Evolutionary conservation across 2,888 invertebrate species (phyloP).

Genomic region (Ormyrus labotus): DNA sequence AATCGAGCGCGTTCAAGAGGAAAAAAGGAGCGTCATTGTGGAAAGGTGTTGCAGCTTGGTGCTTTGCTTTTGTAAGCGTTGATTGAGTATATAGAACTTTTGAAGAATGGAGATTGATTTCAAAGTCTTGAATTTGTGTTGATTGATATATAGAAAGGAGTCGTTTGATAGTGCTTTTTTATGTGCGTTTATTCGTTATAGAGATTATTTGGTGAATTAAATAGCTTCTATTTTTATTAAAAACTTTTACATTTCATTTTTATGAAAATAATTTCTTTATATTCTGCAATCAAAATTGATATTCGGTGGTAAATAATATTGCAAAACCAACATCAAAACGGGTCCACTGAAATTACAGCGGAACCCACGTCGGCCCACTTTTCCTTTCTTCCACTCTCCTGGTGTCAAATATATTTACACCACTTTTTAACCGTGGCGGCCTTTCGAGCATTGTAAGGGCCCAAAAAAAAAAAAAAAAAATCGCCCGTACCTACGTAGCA

Average conservation of each 20-base stretch:
- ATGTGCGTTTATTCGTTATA: too few species aligned
- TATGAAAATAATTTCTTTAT: too few species aligned
- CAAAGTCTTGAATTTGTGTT: not conserved
- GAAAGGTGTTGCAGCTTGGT: constrained; percentile 15
- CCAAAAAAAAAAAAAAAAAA: not conserved
- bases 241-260: too few species aligned
- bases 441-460: not conserved
- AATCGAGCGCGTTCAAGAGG: constrained; percentile 23
- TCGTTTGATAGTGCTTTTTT: too few species aligned
- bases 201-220: too few species aligned
- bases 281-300: too few species aligned
- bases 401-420: constrained; percentile 29
- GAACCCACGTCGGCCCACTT: not conserved
- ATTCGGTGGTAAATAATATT: too few species aligned
- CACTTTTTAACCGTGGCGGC: not conserved
- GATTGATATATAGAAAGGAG: too few species aligned
- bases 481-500: not conserved
- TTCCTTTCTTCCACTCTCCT: not conserved
- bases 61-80: too few species aligned
- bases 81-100: not conserved
- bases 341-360: not conserved
- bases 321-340: too few species aligned
- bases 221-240: too few species aligned
- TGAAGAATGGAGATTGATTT: not conserved
- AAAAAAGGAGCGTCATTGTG: constrained; percentile 32